These are phyloP conservation scores for Nephrotoma flavescens DNA, from an alignment of 2,888 invertebrate species.

Conservation along the genomic window DNA sequence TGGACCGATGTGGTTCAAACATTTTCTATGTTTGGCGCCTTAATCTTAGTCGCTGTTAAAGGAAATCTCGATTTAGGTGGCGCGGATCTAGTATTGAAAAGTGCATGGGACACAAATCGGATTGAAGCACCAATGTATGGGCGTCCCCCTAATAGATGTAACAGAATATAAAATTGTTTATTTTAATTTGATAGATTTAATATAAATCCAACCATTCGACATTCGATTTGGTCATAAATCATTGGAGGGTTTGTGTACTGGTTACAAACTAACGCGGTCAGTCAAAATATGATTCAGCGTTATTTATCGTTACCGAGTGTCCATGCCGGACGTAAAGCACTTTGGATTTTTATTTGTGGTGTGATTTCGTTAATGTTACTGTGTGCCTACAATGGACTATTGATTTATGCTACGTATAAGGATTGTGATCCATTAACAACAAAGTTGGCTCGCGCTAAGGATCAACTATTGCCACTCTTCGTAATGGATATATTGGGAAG, in stretches of 20 bases:
- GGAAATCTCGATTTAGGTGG: constrained; percentile 63
- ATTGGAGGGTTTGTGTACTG: constrained; percentile 67
- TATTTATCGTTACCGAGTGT: constrained; percentile 63
- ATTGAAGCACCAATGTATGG: constrained; percentile 56
- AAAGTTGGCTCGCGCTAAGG: too few species aligned
- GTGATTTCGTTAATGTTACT: too few species aligned
- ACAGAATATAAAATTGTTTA: neutral
- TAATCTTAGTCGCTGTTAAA: constrained; percentile 56
- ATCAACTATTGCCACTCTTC: too few species aligned
- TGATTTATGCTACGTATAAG: too few species aligned
- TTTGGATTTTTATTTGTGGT: constrained; percentile 43
- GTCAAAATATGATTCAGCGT: constrained; percentile 79
- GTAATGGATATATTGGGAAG: too few species aligned
- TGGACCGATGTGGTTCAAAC: constrained; percentile 70
- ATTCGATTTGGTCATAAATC: constrained; percentile 66
- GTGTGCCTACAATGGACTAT: too few species aligned
- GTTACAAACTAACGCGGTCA: constrained; percentile 64
- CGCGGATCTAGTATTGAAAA: constrained; percentile 43
- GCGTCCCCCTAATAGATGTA: neutral
- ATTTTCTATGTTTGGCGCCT: constrained; percentile 60
- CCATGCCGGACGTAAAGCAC: constrained; percentile 39
- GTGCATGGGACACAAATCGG: constrained; percentile 52
- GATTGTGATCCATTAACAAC: too few species aligned
- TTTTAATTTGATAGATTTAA: too few species aligned
- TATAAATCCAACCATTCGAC: constrained; percentile 61